These are phyloP conservation scores for Whitmania pigra DNA, from an alignment of 1,140 invertebrate species.

Conservation along the genomic window DNA sequence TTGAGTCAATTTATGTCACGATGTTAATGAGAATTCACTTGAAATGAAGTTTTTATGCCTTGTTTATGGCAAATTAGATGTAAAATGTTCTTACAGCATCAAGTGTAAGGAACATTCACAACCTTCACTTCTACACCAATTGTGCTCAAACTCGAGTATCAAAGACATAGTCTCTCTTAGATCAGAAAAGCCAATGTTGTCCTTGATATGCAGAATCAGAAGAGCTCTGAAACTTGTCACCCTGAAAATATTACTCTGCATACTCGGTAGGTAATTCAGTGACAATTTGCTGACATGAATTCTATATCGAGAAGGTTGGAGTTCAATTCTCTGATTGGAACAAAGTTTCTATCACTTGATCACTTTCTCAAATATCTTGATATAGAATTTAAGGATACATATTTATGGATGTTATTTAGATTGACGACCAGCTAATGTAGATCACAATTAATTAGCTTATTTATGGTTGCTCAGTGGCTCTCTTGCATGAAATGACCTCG, in stretches of 20 bases:
- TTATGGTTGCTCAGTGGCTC: not conserved
- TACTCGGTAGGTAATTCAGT: not conserved
- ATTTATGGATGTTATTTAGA: no score
- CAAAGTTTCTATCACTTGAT: not conserved
- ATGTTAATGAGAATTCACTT: no score
- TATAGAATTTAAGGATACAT: no score
- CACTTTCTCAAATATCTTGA: not conserved
- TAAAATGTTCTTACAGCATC: no score
- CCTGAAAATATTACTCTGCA: not conserved
- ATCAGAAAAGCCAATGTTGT: not conserved
- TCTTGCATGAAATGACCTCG: not conserved
- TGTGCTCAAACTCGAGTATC: not conserved
- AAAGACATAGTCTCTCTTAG: not conserved
- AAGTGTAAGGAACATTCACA: no score
- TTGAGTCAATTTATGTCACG: no score
- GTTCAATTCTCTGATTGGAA: not conserved
- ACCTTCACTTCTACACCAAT: not conserved
- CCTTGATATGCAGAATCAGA: not conserved
- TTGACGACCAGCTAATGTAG: no score
- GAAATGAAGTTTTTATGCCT: no score
- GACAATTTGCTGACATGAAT: no score
- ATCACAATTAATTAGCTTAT: no score
- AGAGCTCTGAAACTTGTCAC: slow-evolving; percentile 1
- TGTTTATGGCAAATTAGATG: no score
- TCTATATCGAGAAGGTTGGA: not conserved